Conservation (phyloP, 2,113 vertebrate species). For the Tautogolabrus adspersus region DNA sequence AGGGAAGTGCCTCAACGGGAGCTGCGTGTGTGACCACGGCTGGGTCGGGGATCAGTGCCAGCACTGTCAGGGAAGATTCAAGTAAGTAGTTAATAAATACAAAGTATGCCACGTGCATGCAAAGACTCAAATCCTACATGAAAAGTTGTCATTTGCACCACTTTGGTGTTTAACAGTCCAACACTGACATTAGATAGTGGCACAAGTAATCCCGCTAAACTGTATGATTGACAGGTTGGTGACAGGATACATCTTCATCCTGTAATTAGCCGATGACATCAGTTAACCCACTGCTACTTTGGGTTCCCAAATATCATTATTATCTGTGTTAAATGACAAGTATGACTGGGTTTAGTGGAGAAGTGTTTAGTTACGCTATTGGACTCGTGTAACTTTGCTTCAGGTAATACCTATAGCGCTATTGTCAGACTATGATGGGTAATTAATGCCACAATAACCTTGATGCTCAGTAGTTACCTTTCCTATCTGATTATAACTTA, state of each 20-base stretch:
- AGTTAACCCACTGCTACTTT: not conserved
- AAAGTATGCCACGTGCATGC: not conserved
- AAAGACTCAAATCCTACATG: not conserved
- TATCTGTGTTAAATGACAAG: not conserved
- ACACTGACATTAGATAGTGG: not conserved
- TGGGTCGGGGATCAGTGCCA: constrained; percentile 98
- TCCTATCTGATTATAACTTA: not conserved
- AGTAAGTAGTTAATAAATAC: constrained; percentile 84
- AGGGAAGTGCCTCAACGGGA: constrained; percentile 92
- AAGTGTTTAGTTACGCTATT: not conserved
- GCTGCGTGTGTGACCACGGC: constrained; percentile 93
- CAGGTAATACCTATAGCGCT: too few relatives aligned
- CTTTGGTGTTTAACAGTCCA: not conserved
- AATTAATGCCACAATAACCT: too few relatives aligned
- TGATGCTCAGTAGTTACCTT: not conserved
- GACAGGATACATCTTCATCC: not conserved
- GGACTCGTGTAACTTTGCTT: not conserved
- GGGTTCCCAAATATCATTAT: not conserved
- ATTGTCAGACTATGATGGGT: too few relatives aligned
- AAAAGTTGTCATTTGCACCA: not conserved
- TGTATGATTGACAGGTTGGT: not conserved
- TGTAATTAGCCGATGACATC: not conserved
- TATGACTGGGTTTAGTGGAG: not conserved
- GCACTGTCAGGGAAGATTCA: constrained; percentile 97
- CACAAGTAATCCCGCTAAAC: not conserved